phyloP scores from a whole-genome alignment of 2,888 invertebrate species.

The Taphrorychus bicolor region DNA sequence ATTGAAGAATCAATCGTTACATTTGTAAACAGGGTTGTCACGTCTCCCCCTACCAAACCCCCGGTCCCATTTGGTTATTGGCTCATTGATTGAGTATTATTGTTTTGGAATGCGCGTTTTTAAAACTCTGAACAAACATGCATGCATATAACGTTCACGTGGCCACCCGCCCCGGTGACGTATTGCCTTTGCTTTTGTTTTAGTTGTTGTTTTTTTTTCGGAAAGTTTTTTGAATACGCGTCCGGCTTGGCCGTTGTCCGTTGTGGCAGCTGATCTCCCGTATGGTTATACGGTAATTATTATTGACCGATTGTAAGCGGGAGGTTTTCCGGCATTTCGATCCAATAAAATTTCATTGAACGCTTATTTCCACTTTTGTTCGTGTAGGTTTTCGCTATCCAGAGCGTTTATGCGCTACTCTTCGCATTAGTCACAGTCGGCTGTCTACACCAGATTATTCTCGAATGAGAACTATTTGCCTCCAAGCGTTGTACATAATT shows the following conservation, averaged over 20 bases:
- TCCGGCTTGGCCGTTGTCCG: conserved; percentile 26
- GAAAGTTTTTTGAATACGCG: conserved; percentile 32
- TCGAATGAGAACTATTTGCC: too few relatives aligned
- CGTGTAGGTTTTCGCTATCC: neutral
- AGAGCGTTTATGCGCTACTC: neutral
- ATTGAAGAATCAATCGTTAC: conserved; percentile 63
- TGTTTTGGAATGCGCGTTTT: conserved; percentile 63
- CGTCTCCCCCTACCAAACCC: conserved; percentile 50
- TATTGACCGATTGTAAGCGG: conserved; percentile 29
- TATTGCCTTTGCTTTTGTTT: conserved; percentile 48
- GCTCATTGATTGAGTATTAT: conserved; percentile 63
- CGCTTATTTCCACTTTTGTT: conserved; percentile 18
- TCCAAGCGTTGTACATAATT: too few relatives aligned
- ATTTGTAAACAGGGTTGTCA: conserved; percentile 63
- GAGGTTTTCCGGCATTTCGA: conserved; percentile 26
- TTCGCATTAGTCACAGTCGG: too few relatives aligned
- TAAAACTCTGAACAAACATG: conserved; percentile 61
- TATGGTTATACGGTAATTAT: conserved; percentile 22
- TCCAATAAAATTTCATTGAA: conserved; percentile 31
- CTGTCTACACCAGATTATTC: too few relatives aligned
- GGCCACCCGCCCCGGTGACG: conserved; percentile 44
- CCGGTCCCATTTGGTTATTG: conserved; percentile 61
- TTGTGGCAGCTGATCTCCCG: conserved; percentile 37
- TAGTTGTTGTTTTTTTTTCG: conserved; percentile 38
- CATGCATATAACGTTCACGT: conserved; percentile 48